phyloP scores from a whole-genome alignment of 2,113 vertebrate genomes.

The Vidua macroura region DNA sequence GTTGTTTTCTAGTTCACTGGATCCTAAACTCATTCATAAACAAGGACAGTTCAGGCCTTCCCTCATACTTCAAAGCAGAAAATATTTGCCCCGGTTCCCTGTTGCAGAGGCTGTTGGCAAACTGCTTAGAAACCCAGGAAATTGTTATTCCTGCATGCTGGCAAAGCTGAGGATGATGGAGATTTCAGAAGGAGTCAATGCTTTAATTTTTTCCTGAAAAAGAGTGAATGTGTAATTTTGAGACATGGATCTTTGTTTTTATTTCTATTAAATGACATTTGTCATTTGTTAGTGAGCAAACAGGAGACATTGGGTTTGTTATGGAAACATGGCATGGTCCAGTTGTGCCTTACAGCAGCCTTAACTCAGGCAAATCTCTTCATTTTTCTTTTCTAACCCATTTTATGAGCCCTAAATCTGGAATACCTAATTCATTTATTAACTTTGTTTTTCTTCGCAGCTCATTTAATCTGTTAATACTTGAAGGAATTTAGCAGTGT shows the following conservation, averaged over 20 bases:
- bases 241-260: neutral
- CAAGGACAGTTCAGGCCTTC: neutral
- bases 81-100: neutral
- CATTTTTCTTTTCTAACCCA: neutral
- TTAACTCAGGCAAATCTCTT: neutral
- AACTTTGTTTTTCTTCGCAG: neutral
- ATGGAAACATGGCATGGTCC: neutral
- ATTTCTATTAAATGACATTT: neutral
- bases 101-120: neutral
- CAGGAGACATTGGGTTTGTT: neutral
- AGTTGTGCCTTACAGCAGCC: neutral
- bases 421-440: neutral
- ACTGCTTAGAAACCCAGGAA: neutral
- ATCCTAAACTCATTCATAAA: slow-evolving; percentile 32
- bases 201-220: neutral
- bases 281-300: neutral
- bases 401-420: neutral
- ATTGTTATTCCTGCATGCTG: neutral
- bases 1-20: slow-evolving; percentile 52
- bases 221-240: neutral
- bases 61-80: neutral
- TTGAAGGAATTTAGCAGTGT: neutral
- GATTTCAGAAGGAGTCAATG: neutral
- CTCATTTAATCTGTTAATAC: neutral
- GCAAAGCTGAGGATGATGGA: neutral